These are phyloP conservation scores for Neolamprologus kungweensis DNA, from an alignment of 2,113 vertebrate genomes.

Conservation along the genomic window DNA sequence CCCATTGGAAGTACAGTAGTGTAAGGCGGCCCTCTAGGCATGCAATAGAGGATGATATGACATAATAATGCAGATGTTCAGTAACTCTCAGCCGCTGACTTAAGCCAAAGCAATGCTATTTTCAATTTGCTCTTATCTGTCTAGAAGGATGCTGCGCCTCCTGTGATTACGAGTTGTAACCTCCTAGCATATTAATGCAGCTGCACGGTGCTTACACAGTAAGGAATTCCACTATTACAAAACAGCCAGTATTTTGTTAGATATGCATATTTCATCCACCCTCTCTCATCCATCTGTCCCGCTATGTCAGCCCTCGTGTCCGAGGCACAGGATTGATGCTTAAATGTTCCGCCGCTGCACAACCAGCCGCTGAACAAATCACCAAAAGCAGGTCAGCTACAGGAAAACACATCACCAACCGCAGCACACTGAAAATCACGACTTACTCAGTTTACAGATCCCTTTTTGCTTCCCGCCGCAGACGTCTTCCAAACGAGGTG, in stretches of 20 bases:
- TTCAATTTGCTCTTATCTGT: neutral
- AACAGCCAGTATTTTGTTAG: neutral
- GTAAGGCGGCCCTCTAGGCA: neutral
- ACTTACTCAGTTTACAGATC: slow-evolving; percentile 58
- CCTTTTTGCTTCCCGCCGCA: slow-evolving; percentile 34
- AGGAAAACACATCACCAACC: neutral
- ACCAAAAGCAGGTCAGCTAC: slow-evolving; percentile 14
- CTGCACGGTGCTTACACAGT: slow-evolving; percentile 4
- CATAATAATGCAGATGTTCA: slow-evolving; percentile 1
- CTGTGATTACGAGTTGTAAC: neutral
- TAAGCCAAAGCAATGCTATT: neutral
- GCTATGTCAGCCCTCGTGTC: neutral
- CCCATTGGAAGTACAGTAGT: neutral
- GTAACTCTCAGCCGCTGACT: neutral
- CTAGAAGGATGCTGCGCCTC: slow-evolving; percentile 2
- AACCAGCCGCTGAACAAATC: neutral
- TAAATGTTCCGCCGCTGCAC: slow-evolving; percentile 10
- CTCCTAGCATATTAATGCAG: neutral
- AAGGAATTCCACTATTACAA: neutral
- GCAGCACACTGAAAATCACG: neutral
- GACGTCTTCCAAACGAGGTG: slow-evolving; percentile 34
- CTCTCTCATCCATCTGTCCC: neutral
- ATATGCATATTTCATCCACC: neutral
- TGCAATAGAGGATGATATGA: neutral
- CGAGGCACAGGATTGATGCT: slow-evolving; percentile 9